Base-by-base conservation (phyloP, 2,888 invertebrate genomes). In the Aquatica leii region DNA sequence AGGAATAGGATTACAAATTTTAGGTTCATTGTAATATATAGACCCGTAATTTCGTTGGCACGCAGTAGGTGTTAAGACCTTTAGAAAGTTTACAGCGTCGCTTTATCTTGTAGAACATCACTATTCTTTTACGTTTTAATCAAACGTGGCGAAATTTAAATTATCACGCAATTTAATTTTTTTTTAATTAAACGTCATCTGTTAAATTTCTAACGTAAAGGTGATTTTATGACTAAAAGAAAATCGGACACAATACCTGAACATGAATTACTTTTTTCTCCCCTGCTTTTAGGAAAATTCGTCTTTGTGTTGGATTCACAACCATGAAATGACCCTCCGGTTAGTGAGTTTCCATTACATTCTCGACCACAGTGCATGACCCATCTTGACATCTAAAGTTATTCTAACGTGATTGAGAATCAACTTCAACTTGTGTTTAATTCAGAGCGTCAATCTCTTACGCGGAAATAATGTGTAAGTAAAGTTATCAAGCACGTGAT, bases 311-410 rank as follows among this genome's bases (percentile, higher is more conserved):
- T 48, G 53, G 48, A 65, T 58, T 65, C 65, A 61, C 60, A 34
- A 65, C 60, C 65, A 65, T 65, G 65, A 65, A 65, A 66, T 62
- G 62, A 66, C 62, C 53, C 66, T 62, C 55, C 60, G 66, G 59
- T 66, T 59, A 59, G 56, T 62, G 61, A 61, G 52, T 62, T 66
- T 66, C 66, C 66, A 66, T 62, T 65, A 65, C 61, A 54, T 35
- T 56, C 56, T 58, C 20, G 52, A 35, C 53, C 56, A 53, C 62
- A 51, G 54, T 59, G 59, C 66, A 66, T 62, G 66, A 59, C 66
- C 55, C 55, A 58, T 57, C 66, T 57, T 59, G 62, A 62, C 62
- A 59, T 55, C 53, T 66, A 59, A 61, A 61, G 41, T 57, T 65
- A 50, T 46, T 55, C 50, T 55, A 50, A 59, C 55, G 55, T 65